Evolutionary conservation across 2,113 vertebrate species (phyloP).

Genomic region (Calcarius ornatus): DNA sequence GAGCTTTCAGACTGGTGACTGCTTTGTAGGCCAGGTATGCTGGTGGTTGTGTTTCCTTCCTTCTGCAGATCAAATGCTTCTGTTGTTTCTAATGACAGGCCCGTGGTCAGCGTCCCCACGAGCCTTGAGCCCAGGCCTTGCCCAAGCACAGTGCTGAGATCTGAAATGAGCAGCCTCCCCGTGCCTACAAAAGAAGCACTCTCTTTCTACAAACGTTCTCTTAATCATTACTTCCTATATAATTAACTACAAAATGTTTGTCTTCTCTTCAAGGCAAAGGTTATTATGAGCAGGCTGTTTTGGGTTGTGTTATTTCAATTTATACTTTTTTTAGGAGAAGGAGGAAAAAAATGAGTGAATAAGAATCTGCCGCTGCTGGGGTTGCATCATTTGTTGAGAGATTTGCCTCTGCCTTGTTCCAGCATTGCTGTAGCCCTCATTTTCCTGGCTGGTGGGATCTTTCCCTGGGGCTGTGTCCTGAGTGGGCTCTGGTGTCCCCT

Average conservation of each 20-base stretch:
- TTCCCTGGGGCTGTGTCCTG: not conserved
- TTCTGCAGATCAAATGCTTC: not conserved
- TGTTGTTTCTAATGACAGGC: not conserved
- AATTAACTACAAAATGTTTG: slow-evolving; percentile 6
- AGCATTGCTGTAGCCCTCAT: not conserved
- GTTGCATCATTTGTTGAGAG: slow-evolving; percentile 24
- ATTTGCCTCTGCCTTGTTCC: not conserved
- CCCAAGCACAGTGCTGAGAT: not conserved
- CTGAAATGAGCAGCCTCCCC: not conserved
- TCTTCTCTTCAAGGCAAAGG: slow-evolving; percentile 14
- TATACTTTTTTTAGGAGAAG: not conserved
- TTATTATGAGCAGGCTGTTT: not conserved
- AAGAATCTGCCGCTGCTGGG: not conserved
- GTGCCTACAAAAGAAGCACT: not conserved
- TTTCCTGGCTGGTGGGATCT: not conserved
- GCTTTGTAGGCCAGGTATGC: slow-evolving; percentile 32
- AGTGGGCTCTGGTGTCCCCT: not conserved
- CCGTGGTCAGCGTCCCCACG: not conserved
- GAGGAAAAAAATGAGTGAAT: not conserved
- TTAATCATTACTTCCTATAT: slow-evolving; percentile 9
- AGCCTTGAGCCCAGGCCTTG: not conserved
- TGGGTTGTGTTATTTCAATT: not conserved
- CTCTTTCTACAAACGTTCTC: not conserved
- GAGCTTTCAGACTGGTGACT: slow-evolving; percentile 17
- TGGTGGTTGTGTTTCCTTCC: not conserved